A percentile compares a stretch with the other conserved stretches of the same genome.
Conservation (phyloP, 2,888 invertebrate species). For the Aleiodes alternator region DNA sequence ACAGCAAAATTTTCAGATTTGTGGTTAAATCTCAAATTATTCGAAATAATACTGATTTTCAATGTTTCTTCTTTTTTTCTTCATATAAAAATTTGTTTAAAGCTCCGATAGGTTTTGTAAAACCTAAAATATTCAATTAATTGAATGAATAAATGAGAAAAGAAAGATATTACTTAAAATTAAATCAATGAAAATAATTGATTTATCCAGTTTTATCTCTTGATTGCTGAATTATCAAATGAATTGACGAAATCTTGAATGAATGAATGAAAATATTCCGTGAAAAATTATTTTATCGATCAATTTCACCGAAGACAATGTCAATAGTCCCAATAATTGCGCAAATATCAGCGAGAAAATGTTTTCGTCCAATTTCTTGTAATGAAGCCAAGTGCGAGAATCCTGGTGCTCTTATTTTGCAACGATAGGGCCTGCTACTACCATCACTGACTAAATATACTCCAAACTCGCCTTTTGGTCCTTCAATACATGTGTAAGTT, state of each 20-base stretch:
- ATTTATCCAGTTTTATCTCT: no score
- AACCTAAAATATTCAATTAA: no score
- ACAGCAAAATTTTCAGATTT: no score
- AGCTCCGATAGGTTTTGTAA: no score
- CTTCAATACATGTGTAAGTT: constrained; percentile 97
- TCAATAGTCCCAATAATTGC: constrained; percentile 97
- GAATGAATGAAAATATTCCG: neutral
- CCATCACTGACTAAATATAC: constrained; percentile 98
- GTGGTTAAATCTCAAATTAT: no score
- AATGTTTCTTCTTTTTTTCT: no score
- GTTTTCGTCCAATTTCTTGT: constrained; percentile 90
- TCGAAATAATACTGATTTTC: no score
- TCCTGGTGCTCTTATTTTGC: constrained; percentile 93
- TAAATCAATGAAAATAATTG: no score
- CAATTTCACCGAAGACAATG: constrained; percentile 95
- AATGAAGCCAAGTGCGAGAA: constrained; percentile 92
- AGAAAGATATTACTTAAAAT: no score
- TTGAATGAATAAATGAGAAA: no score
- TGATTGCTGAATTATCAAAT: constrained; percentile 5
- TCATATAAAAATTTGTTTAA: no score
- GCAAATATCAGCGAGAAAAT: constrained; percentile 97
- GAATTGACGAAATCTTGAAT: neutral
- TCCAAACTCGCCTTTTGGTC: constrained; percentile 98
- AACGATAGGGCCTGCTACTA: constrained; percentile 94
- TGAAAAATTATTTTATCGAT: constrained; percentile 80